Percentiles rank a stretch among this genome's conserved stretches.
Evolutionary conservation across 2,113 vertebrate genomes (phyloP).

Genomic region (Pycnonotus jocosus): DNA sequence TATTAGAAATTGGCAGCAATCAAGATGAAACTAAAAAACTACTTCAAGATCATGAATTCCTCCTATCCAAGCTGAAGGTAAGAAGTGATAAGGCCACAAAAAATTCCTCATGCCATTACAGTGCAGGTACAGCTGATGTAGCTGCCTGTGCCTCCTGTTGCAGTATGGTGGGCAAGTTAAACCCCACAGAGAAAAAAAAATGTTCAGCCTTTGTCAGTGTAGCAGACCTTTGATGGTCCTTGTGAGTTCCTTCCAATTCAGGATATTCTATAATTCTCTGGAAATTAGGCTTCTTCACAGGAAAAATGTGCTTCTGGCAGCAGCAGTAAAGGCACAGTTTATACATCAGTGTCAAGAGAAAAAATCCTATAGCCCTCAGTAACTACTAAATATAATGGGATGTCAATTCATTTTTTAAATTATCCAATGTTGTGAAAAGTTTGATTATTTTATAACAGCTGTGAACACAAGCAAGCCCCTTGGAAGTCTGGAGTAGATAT

Average conservation of each 20-base stretch:
- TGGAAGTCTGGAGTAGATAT: neutral
- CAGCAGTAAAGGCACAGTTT: neutral
- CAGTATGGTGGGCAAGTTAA: neutral
- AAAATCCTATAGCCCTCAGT: neutral
- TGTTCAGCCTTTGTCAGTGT: neutral
- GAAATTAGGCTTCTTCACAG: neutral
- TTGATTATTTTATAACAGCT: neutral
- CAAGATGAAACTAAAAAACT: slow-evolving; percentile 83
- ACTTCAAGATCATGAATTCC: slow-evolving; percentile 82
- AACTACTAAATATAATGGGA: neutral
- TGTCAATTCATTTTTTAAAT: neutral
- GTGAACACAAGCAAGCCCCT: neutral
- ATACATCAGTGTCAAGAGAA: neutral
- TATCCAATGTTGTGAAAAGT: neutral
- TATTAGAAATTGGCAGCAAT: slow-evolving; percentile 88
- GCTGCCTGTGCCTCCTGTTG: neutral
- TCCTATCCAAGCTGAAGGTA: slow-evolving; percentile 89
- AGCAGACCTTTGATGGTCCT: neutral
- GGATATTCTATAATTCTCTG: neutral
- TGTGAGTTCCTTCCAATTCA: neutral
- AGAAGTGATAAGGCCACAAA: neutral
- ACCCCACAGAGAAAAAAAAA: neutral
- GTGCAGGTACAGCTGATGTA: neutral
- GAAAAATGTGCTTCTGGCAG: neutral
- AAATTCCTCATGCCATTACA: neutral